A percentile compares a stretch with the other conserved stretches of the same genome.
phyloP scores from a whole-genome alignment of 2,888 invertebrate species.

The Ctena decussata region DNA sequence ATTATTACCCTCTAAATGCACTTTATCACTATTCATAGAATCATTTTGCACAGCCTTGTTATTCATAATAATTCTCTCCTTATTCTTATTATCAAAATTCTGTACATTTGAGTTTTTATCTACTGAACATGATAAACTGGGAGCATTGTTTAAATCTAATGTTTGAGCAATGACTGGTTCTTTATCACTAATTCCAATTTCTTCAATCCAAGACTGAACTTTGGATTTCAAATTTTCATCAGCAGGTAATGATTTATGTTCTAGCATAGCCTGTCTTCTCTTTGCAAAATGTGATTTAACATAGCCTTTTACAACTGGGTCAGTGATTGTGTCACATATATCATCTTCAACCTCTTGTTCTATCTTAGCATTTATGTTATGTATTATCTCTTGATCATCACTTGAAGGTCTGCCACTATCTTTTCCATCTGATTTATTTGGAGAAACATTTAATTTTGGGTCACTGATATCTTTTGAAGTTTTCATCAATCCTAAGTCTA shows the following conservation, averaged over 20 bases:
- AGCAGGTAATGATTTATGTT: not conserved
- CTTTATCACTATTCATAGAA: slow-evolving; percentile 8
- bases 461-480: slow-evolving; percentile 30
- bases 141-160: not conserved
- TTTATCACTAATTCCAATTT: not conserved
- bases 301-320: slow-evolving; percentile 78
- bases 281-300: slow-evolving; percentile 74
- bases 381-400: slow-evolving; percentile 64
- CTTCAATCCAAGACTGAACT: slow-evolving; percentile 4
- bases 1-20: slow-evolving; percentile 13
- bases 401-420: slow-evolving; percentile 76
- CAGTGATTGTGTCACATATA: slow-evolving; percentile 73
- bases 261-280: not conserved
- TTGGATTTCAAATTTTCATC: slow-evolving; percentile 1
- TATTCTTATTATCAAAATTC: not conserved
- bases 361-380: slow-evolving; percentile 48
- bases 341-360: slow-evolving; percentile 74
- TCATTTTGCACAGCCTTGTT: not conserved
- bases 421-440: slow-evolving; percentile 68
- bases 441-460: slow-evolving; percentile 45
- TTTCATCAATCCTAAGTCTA: slow-evolving; percentile 53
- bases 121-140: too few relatives aligned
- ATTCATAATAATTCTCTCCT: not conserved
- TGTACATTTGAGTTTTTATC: not conserved
- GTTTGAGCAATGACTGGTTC: not conserved